Evolutionary conservation across 2,888 invertebrate genomes (phyloP).

Genomic region (Lacanobia oleracea): DNA sequence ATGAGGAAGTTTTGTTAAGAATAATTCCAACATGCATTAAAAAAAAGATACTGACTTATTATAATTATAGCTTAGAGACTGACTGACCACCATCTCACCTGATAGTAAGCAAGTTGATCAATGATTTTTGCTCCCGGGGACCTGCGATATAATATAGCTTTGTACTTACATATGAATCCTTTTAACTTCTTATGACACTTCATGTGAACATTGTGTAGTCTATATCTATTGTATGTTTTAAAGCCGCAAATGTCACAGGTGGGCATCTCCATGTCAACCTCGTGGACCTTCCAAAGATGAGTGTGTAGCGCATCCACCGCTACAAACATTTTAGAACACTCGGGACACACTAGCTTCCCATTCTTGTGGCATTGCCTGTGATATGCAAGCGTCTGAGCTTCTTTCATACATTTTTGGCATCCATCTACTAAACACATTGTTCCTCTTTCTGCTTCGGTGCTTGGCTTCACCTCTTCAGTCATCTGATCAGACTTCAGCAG

Average conservation of each 20-base stretch:
- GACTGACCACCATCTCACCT: background rate
- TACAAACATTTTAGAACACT: constrained; percentile 91
- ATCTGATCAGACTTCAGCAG: constrained; percentile 69
- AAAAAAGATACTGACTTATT: too few relatives aligned
- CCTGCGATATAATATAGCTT: background rate
- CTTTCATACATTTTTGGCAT: constrained; percentile 91
- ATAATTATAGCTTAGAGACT: background rate
- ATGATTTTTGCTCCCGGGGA: background rate
- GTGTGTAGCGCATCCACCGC: constrained; percentile 93
- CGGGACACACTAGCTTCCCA: constrained; percentile 90
- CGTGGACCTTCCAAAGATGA: constrained; percentile 95
- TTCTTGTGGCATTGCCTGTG: constrained; percentile 92
- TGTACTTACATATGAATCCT: constrained; percentile 89
- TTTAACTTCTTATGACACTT: constrained; percentile 93
- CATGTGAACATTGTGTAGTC: constrained; percentile 93
- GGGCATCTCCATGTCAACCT: constrained; percentile 94
- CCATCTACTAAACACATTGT: constrained; percentile 88
- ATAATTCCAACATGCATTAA: background rate
- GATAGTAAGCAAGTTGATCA: background rate
- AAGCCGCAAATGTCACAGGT: constrained; percentile 94
- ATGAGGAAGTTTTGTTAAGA: background rate
- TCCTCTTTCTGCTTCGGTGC: constrained; percentile 68
- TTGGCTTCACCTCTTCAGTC: constrained; percentile 60
- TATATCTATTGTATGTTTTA: constrained; percentile 93
- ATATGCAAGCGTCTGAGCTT: constrained; percentile 91